Base-by-base conservation (phyloP, 2,888 invertebrate species). In the Boloria selene region DNA sequence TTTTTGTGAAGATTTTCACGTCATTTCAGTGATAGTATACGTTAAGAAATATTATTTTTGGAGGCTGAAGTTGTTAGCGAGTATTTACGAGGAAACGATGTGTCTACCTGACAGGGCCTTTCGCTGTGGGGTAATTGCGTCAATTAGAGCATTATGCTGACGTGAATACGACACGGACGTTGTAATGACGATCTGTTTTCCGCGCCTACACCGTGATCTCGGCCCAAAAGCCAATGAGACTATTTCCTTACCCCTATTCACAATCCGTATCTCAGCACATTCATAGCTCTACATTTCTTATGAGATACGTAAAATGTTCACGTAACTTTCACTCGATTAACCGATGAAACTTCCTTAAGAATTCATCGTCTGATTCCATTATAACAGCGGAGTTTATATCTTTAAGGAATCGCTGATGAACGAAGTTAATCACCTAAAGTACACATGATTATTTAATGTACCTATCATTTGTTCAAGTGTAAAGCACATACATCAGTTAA, bases 71-170 rank as follows among this genome's bases (percentile, higher is more conserved):
- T 87, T 88, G 88, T 89, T 90, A 91, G 90, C 87, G 87, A 88
- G 85, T 90, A 90, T 90, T 92, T 90, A 92, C 88, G 90, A 87
- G 87, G 85, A 89, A 85, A 85, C 82, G 82, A 71, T 84, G 82
- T 78, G 80, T 84, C 87, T 86, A 90, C 90, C 90, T 90, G 90
- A 86, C 88, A 86, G 82, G 75, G 84, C 84, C 86, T 86, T 87
- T 86, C 84, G 80, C 82, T 83, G 84, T 86, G 85, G 79, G 83
- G 88, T 92, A 91, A 92, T 91, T 91, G 89, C 84, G 84, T 89
- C 91, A 92, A 92, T 92, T 92, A 92, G 89, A 89, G 85, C 87
- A 89, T 92, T 88, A 90, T 87, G 91, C 91, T 91, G 90, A 92
- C 90, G 88, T 88, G 88, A 89, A 90, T 90, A 87, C 84, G 86